These are phyloP conservation scores for Meloidogyne exigua DNA, from an alignment of 1,140 invertebrate species.

Conservation along the genomic window DNA sequence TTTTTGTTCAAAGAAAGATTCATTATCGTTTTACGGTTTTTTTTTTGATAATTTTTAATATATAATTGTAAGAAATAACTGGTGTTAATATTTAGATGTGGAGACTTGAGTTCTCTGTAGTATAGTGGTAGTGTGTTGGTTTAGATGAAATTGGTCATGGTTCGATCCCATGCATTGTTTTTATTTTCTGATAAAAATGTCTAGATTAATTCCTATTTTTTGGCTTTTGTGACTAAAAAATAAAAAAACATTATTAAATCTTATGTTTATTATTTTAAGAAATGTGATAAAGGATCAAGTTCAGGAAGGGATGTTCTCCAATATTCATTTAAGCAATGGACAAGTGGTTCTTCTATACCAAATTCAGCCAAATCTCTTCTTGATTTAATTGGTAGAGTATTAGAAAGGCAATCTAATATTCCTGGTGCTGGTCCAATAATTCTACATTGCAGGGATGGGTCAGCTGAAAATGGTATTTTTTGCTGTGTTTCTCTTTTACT, in stretches of 20 bases:
- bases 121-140: too few species aligned
- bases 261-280: conserved; percentile 13
- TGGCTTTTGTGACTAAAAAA: too few species aligned
- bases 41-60: neutral
- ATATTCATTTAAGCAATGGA: conserved; percentile 48
- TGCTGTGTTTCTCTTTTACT: conserved; percentile 64
- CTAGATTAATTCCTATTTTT: too few species aligned
- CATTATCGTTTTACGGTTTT: conserved; percentile 52
- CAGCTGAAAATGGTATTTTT: conserved; percentile 65
- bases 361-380: conserved; percentile 37
- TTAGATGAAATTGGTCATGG: too few species aligned
- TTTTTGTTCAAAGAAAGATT: conserved; percentile 43
- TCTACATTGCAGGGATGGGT: conserved; percentile 60
- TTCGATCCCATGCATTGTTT: too few species aligned
- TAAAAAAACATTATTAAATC: too few species aligned
- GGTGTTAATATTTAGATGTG: too few species aligned
- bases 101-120: too few species aligned
- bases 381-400: conserved; percentile 53
- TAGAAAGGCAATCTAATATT: conserved; percentile 52
- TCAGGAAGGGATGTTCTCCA: conserved; percentile 47
- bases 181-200: too few species aligned
- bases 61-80: too few species aligned
- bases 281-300: conserved; percentile 28
- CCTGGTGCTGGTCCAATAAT: conserved; percentile 54
- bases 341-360: conserved; percentile 31